Evolutionary conservation across 2,888 invertebrate genomes (phyloP).

Genomic region (Malthinus seriepunctatus): DNA sequence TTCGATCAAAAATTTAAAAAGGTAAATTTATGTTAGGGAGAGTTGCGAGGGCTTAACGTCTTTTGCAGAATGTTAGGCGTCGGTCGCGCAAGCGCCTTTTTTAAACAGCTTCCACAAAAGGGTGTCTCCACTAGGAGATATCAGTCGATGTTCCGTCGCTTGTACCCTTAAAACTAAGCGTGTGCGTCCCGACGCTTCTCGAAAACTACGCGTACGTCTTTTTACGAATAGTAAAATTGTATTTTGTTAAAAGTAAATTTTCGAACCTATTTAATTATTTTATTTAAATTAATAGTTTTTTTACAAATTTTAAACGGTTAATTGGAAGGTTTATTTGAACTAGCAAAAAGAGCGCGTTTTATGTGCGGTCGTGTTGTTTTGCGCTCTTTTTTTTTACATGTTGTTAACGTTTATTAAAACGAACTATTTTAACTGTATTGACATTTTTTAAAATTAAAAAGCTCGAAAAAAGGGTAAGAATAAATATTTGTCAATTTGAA

Average conservation of each 20-base stretch:
- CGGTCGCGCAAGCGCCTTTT: conserved; percentile 42
- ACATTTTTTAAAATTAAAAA: too few species aligned
- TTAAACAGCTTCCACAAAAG: conserved; percentile 42
- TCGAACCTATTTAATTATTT: neutral
- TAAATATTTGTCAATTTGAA: too few species aligned
- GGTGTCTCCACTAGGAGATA: conserved; percentile 39
- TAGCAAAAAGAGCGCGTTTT: neutral
- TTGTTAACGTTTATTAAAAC: neutral
- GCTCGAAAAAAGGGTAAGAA: too few species aligned
- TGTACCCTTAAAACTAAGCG: conserved; percentile 27
- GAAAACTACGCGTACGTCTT: conserved; percentile 19
- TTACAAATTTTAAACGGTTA: neutral
- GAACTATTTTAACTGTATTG: neutral
- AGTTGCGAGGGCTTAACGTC: conserved; percentile 30
- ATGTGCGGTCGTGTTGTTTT: neutral
- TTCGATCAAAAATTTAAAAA: conserved; percentile 19
- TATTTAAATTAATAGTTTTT: neutral
- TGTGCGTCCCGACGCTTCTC: conserved; percentile 18
- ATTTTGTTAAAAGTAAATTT: neutral
- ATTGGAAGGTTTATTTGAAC: neutral
- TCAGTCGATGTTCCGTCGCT: conserved; percentile 40
- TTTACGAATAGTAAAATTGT: conserved; percentile 10
- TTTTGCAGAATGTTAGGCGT: conserved; percentile 42
- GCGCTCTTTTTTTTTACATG: neutral
- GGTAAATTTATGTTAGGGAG: conserved; percentile 16